Conservation (phyloP, 53 echinoderm and acorn worm genomes). For the Patiria pectinifera region DNA sequence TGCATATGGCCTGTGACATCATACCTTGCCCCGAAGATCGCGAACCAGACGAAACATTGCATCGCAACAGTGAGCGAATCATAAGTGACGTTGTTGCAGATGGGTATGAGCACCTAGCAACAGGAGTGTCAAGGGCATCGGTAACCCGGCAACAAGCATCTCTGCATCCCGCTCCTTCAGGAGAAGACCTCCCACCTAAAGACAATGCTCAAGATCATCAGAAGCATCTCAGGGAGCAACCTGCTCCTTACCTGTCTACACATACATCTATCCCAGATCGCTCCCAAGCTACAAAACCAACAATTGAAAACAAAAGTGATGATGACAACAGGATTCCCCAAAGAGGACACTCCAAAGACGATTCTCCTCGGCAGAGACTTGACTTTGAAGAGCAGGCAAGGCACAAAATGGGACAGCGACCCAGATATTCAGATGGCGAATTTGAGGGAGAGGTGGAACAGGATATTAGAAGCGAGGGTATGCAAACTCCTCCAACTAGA, state of each 20-base stretch:
- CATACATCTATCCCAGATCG: background rate
- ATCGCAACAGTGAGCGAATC: background rate
- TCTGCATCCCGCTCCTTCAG: background rate
- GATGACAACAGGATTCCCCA: background rate
- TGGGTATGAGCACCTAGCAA: background rate
- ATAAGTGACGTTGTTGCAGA: background rate
- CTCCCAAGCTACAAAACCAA: background rate
- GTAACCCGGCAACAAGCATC: background rate
- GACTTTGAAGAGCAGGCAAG: slow-evolving; percentile 46
- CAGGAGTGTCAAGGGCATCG: background rate
- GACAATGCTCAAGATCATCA: background rate
- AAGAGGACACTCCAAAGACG: background rate
- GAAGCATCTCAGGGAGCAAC: background rate
- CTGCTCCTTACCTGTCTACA: background rate
- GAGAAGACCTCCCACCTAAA: background rate
- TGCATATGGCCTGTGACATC: slow-evolving; percentile 94
- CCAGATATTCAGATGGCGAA: background rate
- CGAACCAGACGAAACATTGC: background rate
- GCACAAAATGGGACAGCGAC: background rate
- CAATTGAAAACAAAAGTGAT: background rate
- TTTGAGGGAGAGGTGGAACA: background rate
- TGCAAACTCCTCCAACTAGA: background rate
- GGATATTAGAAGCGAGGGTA: background rate
- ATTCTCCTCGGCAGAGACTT: slow-evolving; percentile 50
- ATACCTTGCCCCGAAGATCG: slow-evolving; percentile 74